Percentiles rank a stretch among this genome's conserved stretches.
These are phyloP conservation scores for Megaptera novaeangliae DNA, from an alignment of 2,113 vertebrate species.

Conservation along the genomic window DNA sequence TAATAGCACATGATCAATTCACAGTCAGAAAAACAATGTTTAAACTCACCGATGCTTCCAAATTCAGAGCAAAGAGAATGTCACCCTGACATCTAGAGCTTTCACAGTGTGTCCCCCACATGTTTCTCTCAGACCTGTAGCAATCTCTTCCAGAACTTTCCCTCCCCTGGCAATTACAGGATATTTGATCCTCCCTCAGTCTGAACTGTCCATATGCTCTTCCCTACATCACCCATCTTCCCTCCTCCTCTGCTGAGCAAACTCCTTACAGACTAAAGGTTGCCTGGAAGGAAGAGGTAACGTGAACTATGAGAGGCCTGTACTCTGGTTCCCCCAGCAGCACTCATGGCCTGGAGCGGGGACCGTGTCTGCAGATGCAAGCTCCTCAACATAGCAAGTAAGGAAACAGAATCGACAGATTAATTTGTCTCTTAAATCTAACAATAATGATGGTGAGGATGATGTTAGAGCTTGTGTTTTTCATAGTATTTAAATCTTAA, in stretches of 20 bases:
- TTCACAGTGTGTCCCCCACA: accelerated
- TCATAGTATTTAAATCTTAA: not conserved
- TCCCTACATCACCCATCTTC: accelerated
- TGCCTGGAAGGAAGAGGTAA: not conserved
- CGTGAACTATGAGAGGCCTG: accelerated
- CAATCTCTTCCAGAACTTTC: not conserved
- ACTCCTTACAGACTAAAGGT: not conserved
- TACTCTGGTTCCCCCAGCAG: accelerated
- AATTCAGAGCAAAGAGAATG: not conserved
- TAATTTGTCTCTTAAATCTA: not conserved
- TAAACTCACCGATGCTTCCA: not conserved
- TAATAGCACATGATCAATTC: not conserved
- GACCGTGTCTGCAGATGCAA: accelerated
- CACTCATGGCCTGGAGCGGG: accelerated
- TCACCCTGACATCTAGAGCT: not conserved
- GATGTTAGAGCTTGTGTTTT: not conserved
- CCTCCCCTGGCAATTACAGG: accelerated
- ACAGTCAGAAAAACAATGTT: not conserved
- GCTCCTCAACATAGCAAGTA: accelerated
- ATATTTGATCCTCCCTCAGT: no score
- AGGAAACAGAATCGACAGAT: accelerated
- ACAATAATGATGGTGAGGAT: accelerated
- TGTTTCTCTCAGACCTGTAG: not conserved
- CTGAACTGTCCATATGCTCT: not conserved
- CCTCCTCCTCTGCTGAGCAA: not conserved